Evolutionary conservation across 2,888 invertebrate genomes (phyloP), one percentile per base, ranked within the genome.

Genomic region (Xestia rhomboidea): DNA sequence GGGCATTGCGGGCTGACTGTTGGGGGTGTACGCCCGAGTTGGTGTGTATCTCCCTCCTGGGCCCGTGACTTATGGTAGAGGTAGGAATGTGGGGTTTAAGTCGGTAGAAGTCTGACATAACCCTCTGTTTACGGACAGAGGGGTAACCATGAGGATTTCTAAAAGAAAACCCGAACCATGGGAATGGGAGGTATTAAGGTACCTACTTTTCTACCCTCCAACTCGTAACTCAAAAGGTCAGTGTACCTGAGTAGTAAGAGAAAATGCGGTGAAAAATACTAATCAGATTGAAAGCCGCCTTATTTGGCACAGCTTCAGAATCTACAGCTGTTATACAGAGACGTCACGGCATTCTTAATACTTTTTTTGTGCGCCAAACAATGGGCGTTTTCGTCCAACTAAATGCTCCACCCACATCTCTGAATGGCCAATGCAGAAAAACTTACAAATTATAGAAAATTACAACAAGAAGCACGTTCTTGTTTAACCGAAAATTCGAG

Each of bases 361-460:
- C 34, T 87, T 87, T 87, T 51, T 89, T 87, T 82, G 77, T 79
- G 68, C 54, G 63, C 68, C 73, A 82, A 81, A 77, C 82, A 84
- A 83, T 84, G 82, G 76, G 81, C 83, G 83, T 76, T 82, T 77
- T 76, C 71, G 64, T 73, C 79, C 60, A 71, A 63, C 79, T 71
- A 83, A 75, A 81, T 69, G 76, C 76, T 67, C 85, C 83, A 85
- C 83, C 83, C 83, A 83, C 82, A 69, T 60, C 73, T 81, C 73
- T 81, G 83, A 85, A 68, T 85, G 77, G 82, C 77, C 75, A 80
- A 79, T 75, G 77, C 75, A 67, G 73, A 77, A 69, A 71, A 73
- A 49, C 64, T 46, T 44, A 63, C 34, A 44, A 67, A 71, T 85
- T 54, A 69, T 15, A 54, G 49, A 68, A 75, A 69, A 79, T 70